A percentile compares a stretch with the other conserved stretches of the same genome.
These are phyloP conservation scores for Magallana ariakensis DNA, from an alignment of 1,140 invertebrate species.

Conservation along the genomic window DNA sequence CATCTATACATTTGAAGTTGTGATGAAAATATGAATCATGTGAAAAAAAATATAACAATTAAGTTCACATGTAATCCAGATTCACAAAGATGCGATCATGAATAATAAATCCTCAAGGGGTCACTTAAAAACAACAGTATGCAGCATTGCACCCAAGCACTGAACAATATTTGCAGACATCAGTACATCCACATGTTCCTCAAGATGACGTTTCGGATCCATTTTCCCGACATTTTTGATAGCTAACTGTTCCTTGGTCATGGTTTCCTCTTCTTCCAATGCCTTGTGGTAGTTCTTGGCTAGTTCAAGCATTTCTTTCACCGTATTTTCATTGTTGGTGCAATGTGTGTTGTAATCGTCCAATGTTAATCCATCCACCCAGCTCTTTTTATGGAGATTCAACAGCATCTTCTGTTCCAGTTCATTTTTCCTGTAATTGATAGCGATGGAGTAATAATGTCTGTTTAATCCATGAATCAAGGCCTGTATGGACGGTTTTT, in stretches of 20 bases:
- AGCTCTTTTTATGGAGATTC: constrained; percentile 99
- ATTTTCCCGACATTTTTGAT: constrained; percentile 99
- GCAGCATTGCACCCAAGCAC: constrained; percentile 98
- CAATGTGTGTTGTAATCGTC: constrained; percentile 97
- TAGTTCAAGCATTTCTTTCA: constrained; percentile 97
- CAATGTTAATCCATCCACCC: constrained; percentile 98
- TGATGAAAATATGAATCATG: too few relatives aligned
- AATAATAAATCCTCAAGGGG: background rate
- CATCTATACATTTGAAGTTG: too few relatives aligned
- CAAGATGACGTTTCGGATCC: constrained; percentile 99
- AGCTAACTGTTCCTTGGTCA: constrained; percentile 99
- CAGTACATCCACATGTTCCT: constrained; percentile 98
- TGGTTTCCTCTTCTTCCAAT: constrained; percentile 99
- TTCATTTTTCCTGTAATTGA: constrained; percentile 99
- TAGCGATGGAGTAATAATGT: constrained; percentile 99
- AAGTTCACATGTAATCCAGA: too few relatives aligned
- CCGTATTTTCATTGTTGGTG: constrained; percentile 90
- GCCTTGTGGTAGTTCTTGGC: constrained; percentile 99
- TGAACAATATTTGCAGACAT: constrained; percentile 99
- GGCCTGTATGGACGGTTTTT: constrained; percentile 99
- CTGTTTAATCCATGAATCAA: constrained; percentile 99
- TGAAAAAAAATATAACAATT: too few relatives aligned
- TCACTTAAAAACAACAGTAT: constrained; percentile 97
- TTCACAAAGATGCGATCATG: too few relatives aligned
- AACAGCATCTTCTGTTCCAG: constrained; percentile 99